phyloP scores from a whole-genome alignment of 2,888 invertebrate species.

The Pycnomerus fuliginosus region DNA sequence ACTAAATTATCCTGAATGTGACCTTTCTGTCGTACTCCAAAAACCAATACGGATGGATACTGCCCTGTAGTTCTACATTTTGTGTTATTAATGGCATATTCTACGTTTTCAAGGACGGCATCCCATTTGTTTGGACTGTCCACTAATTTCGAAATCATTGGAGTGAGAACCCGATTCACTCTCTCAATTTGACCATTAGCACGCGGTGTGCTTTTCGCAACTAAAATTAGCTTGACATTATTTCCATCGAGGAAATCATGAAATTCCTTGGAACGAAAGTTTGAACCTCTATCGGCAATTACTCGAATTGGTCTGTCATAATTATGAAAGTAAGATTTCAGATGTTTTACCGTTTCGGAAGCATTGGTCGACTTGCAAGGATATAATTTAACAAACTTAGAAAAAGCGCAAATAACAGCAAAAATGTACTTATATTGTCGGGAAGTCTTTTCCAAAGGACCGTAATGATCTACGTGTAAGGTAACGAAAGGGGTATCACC shows the following conservation, averaged over 20 bases:
- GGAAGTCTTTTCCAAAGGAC: slow-evolving; percentile 1
- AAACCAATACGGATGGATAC: slow-evolving; percentile 26
- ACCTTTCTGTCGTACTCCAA: slow-evolving; percentile 33
- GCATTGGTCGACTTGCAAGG: slow-evolving; percentile 21
- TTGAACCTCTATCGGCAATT: slow-evolving; percentile 32
- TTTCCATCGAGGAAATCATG: slow-evolving; percentile 24
- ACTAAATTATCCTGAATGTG: slow-evolving; percentile 22
- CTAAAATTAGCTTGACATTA: slow-evolving; percentile 29
- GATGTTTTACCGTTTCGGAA: slow-evolving; percentile 20
- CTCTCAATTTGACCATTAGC: slow-evolving; percentile 38
- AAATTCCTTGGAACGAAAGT: slow-evolving; percentile 32
- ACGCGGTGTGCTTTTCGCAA: slow-evolving; percentile 34
- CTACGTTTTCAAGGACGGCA: slow-evolving; percentile 12
- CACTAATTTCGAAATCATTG: slow-evolving; percentile 30
- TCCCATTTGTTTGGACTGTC: slow-evolving; percentile 29
- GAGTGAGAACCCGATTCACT: slow-evolving; percentile 28
- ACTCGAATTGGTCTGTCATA: slow-evolving; percentile 29
- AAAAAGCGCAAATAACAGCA: slow-evolving; percentile 30
- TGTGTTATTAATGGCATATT: slow-evolving; percentile 26
- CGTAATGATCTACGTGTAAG: slow-evolving; percentile 3
- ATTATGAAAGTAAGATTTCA: slow-evolving; percentile 25
- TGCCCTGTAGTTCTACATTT: slow-evolving; percentile 8
- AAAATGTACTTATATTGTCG: slow-evolving; percentile 27
- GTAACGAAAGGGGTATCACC: slow-evolving; percentile 2
- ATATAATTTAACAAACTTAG: slow-evolving; percentile 32